Evolutionary conservation across 2,888 invertebrate species (phyloP), one percentile per base, ranked within the genome.

Genomic region (Drosophila recens): DNA sequence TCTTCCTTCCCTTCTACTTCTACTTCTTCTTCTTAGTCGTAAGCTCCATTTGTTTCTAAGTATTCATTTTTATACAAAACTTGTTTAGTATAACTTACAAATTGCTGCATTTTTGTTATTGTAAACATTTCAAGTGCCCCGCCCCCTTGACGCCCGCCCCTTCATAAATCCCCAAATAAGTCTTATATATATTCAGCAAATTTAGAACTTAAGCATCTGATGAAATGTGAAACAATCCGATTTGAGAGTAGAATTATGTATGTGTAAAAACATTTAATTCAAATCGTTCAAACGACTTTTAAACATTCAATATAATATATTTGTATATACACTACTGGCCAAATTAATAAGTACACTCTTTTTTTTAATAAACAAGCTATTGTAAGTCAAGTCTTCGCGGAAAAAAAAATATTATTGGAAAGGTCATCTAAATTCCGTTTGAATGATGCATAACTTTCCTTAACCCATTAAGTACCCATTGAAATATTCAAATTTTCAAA

Each of bases 81-180:
- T 70, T 69, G 75, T 76, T 88, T 86, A 82, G 86, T 82, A 82
- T 85, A 84, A 82, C 57, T 46, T 34, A 5, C 27, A 58, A 54
- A 75, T 68, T 61, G 51, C 75, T 86, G 89, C 89, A 85, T 83
- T 86, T n/a, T 88, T 78, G 82, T 87, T 76, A 38, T 38, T 67
- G 54, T 59, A 23, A 38, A 13, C 40, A 71, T 36, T 20, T 62
- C 70, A 70, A 62, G 71, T 34, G 17, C 5, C 10, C 30, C 30
- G 30, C 8, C 57, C 45, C 20, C 4, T 4, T 17, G 17, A 3
- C 20, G 2, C 6, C 30, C 20, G 23, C 23, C 23, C 23, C 23
- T 23, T 4, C 43, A 38, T n/a, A 15, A 30, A n/a, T 0, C 4
- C 34, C 69, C 49, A 43, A 30, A 42, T 51, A 70, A 62, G 67